These are phyloP conservation scores for Cephalotes varians DNA, from an alignment of 2,888 invertebrate genomes.

Conservation along the genomic window DNA sequence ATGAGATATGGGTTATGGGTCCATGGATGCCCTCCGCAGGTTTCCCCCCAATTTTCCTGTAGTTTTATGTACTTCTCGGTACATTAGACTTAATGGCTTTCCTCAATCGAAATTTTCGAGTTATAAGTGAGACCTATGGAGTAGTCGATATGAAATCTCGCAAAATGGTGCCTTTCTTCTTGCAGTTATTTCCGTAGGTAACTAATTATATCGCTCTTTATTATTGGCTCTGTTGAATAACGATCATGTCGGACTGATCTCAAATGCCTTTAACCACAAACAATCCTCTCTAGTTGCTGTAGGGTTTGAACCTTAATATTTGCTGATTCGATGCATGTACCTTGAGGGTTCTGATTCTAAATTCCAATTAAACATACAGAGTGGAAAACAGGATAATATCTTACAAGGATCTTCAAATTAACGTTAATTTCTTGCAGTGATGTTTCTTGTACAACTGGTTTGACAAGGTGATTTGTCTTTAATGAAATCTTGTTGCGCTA, in stretches of 20 bases:
- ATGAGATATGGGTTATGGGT: constrained; percentile 54
- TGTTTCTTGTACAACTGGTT: background rate
- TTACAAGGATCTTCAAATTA: background rate
- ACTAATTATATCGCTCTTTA: constrained; percentile 37
- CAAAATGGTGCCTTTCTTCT: background rate
- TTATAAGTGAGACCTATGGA: background rate
- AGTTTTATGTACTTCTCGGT: constrained; percentile 55
- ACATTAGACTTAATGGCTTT: constrained; percentile 62
- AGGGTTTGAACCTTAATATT: constrained; percentile 45
- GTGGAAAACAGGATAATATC: background rate
- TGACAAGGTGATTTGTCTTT: background rate
- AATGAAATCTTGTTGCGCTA: background rate
- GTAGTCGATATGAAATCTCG: background rate
- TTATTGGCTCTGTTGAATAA: constrained; percentile 44
- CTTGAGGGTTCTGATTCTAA: background rate
- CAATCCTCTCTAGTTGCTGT: constrained; percentile 52
- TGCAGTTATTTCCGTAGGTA: background rate
- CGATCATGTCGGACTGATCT: constrained; percentile 38
- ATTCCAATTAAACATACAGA: background rate
- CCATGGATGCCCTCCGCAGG: constrained; percentile 34
- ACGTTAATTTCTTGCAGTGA: background rate
- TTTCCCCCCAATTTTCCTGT: constrained; percentile 54
- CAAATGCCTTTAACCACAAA: constrained; percentile 52
- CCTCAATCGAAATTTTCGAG: constrained; percentile 45
- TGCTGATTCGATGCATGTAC: constrained; percentile 26